Evolutionary conservation across 2,888 invertebrate genomes (phyloP), one percentile per base, ranked within the genome.

Genomic region (Yponomeuta malinellus): DNA sequence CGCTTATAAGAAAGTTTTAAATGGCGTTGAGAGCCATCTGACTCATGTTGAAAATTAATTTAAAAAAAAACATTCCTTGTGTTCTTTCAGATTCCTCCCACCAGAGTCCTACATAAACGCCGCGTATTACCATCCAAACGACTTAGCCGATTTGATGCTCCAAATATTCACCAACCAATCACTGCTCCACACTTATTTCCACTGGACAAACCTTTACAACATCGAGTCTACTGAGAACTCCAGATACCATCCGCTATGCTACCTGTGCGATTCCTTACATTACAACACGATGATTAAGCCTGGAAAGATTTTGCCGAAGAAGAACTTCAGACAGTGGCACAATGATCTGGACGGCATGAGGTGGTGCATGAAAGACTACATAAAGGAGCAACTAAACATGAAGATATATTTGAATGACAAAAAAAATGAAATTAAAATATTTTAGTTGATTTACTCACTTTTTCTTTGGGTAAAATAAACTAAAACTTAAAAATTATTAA

Each of bases 51-150:
- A 43, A 33, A 43, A 43, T 43, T 8, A 43, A 43, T 43, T 43
- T 23, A 23, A 23, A 23, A 23, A 43, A 43, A 43, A 43, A 43
- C 43, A 43, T 43, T 43, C 43, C 43, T 6, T 43, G 5, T 43
- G 43, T 43, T 43, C 43, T 43, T 43, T 43, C 8, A 87, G 87
- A 76, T 87, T 86, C 71, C 77, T 88, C 2, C 87, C 86, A 1
- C 79, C 82, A 0, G 81, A 79, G 2, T 86, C 87, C 0, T 89
- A 86, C 73, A 77, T 89, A 64, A 81, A 87, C 72, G 88, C 85
- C 0, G 76, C 76, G 1, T 71, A 81, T n/a, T 69, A 79, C 33
- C 81, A 84, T 68, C 84, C 87, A 0, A 81, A 82, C 74, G 81
- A 81, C 48, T 75, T 89, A 48, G 89, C 89, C 0, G 74, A 75